Evolutionary conservation across 2,113 vertebrate genomes (phyloP).

Genomic region (Tupaia chinensis): DNA sequence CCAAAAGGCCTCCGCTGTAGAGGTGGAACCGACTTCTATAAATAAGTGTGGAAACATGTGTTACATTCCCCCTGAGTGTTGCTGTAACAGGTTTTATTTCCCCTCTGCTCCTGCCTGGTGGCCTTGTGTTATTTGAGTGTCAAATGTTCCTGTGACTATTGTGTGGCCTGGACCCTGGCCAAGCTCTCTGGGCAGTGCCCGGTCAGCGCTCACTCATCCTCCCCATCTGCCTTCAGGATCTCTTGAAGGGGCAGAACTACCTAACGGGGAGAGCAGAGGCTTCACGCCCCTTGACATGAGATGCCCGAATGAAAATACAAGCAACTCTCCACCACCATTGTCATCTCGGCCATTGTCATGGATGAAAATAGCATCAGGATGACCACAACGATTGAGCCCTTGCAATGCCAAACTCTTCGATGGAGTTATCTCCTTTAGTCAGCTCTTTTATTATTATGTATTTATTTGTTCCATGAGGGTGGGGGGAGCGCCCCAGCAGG

Average conservation of each 20-base stretch:
- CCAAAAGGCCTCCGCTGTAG: neutral
- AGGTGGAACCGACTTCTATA: slow-evolving; percentile 12
- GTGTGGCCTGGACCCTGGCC: slow-evolving; percentile 63
- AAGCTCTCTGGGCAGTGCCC: neutral
- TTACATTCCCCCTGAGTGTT: neutral
- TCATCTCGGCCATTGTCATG: neutral
- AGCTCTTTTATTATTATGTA: too few relatives aligned
- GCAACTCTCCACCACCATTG: too few relatives aligned
- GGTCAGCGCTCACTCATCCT: fast-evolving
- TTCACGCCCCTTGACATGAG: neutral
- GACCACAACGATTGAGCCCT: fast-evolving
- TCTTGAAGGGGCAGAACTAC: fast-evolving
- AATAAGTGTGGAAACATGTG: slow-evolving; percentile 59
- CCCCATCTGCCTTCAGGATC: neutral
- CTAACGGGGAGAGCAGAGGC: fast-evolving
- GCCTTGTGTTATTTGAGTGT: slow-evolving; percentile 57
- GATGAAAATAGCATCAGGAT: too few relatives aligned
- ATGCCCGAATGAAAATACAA: too few relatives aligned
- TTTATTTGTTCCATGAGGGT: too few relatives aligned
- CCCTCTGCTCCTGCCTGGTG: neutral
- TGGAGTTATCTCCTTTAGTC: neutral
- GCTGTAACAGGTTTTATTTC: neutral
- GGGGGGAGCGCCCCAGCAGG: too few relatives aligned
- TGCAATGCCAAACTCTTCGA: fast-evolving
- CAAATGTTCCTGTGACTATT: slow-evolving; percentile 19